Percentiles rank a stretch among this genome's conserved stretches.
phyloP scores from a whole-genome alignment of 2,113 vertebrate species.

The Porphyrio hochstetteri region DNA sequence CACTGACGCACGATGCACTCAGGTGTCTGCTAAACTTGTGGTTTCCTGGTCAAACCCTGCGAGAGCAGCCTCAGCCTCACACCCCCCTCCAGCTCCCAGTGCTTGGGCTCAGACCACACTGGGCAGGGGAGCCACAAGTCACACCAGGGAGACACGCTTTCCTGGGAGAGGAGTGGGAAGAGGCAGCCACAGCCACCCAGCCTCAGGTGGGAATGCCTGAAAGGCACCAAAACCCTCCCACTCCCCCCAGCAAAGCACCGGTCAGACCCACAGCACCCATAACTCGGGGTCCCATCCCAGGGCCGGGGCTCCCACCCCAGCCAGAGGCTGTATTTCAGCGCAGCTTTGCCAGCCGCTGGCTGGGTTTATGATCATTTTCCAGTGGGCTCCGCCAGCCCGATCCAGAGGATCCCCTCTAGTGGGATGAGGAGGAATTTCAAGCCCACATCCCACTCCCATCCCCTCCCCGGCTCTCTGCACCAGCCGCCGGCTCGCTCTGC shows the following conservation, averaged over 20 bases:
- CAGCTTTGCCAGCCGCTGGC: not conserved
- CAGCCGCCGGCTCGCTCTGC: not conserved
- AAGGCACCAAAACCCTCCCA: not conserved
- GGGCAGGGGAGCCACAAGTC: not conserved
- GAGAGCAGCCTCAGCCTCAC: not conserved
- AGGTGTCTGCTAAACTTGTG: not conserved
- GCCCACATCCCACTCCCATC: not conserved
- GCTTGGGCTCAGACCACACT: fast-evolving
- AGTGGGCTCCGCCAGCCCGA: not conserved
- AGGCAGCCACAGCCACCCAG: not conserved
- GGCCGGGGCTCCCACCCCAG: not conserved
- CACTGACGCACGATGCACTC: not conserved
- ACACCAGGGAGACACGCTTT: fast-evolving
- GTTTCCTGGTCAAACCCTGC: not conserved
- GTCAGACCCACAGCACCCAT: fast-evolving
- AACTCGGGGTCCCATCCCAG: not conserved
- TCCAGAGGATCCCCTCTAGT: conserved; percentile 64
- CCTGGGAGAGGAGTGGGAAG: not conserved
- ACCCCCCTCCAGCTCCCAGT: not conserved
- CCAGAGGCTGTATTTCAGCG: not conserved
- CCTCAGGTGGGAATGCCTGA: fast-evolving
- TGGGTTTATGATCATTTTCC: not conserved
- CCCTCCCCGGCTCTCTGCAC: not conserved
- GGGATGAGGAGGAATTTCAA: conserved; percentile 62
- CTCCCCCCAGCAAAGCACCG: not conserved